These are phyloP conservation scores for Drosophila yakuba DNA, from an alignment of 1,140 invertebrate species.

Conservation along the genomic window DNA sequence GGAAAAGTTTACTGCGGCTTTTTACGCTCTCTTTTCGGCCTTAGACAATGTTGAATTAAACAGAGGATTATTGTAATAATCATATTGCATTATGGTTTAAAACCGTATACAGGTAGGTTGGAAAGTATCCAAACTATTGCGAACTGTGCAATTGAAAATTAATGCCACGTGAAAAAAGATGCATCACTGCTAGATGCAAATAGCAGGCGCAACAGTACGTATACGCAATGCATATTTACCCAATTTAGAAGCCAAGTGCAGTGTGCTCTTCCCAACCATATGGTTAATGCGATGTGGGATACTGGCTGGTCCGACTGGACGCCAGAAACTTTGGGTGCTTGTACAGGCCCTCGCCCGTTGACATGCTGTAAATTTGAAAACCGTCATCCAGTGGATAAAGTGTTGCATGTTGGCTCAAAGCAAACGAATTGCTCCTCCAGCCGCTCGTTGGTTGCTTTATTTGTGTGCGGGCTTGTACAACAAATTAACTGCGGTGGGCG, in stretches of 20 bases:
- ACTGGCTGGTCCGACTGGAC: conserved; percentile 3
- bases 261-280: conserved; percentile 29
- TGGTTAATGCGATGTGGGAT: conserved; percentile 56
- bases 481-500: conserved; percentile 76
- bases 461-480: conserved; percentile 77
- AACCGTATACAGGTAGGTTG: too few species aligned
- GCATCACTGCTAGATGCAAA: background rate
- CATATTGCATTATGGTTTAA: too few species aligned
- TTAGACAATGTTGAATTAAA: too few species aligned
- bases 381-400: conserved; percentile 69
- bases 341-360: conserved; percentile 39
- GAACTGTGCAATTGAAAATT: too few species aligned
- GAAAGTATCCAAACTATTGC: too few species aligned
- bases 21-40: too few species aligned
- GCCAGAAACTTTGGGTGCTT: conserved; percentile 5
- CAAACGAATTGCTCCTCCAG: conserved; percentile 64
- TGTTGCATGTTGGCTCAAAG: conserved; percentile 76
- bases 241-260: conserved; percentile 54
- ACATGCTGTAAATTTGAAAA: conserved; percentile 80
- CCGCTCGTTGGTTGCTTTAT: conserved; percentile 67
- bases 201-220: conserved; percentile 28
- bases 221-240: conserved; percentile 55
- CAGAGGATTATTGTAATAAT: too few species aligned
- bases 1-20: too few species aligned
- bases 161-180: too few species aligned